Base-by-base conservation (phyloP, 2,797 vertebrate genomes). In the Notolabrus celidotus region DNA sequence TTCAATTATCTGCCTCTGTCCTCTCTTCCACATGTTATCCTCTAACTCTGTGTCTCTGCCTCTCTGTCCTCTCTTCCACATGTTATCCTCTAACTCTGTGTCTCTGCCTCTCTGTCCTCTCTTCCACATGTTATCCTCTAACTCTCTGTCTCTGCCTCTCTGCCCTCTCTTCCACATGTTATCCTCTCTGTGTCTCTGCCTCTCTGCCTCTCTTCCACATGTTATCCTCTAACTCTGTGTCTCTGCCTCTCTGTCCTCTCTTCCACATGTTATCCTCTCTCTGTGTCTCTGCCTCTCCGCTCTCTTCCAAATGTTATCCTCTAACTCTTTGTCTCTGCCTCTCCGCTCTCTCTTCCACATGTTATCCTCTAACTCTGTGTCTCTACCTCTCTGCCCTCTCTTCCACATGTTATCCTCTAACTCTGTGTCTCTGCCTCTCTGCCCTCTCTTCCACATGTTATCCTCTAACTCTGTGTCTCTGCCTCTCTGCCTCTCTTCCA, bases 361-460 rank as follows among this genome's bases (percentile, higher is more conserved):
- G 62, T 23, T 31, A 31, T 63, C 39, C 43, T 55, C 62, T 53
- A 11, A 4, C 68, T 62, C 59, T n/a, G n/a, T 58, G 52, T 52
- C 75, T 78, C 46, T 51, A 49, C 39, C 50, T 86, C 68, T 65
- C 68, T 79, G 74, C 51, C 58, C 64, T 42, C 22, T 3, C 73
- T 64, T n/a, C 27, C 15, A 50, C 55, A 55, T 66, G 62, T 23
- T 31, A 31, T 63, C 39, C 43, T 55, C 62, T 53, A 11, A 4
- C 68, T 62, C 59, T n/a, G n/a, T 58, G 52, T 52, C 75, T 78
- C 46, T 51, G 49, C 39, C 50, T 86, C 68, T 65, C 68, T 79
- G 74, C 51, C 58, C 64, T 42, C 22, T 3, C 73, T 64, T n/a
- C 27, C 15, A 50, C 55, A 55, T 66, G 62, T 23, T 31, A 31